Conservation (phyloP, 2,797 vertebrate genomes). For the Centroberyx gerrardi region DNA sequence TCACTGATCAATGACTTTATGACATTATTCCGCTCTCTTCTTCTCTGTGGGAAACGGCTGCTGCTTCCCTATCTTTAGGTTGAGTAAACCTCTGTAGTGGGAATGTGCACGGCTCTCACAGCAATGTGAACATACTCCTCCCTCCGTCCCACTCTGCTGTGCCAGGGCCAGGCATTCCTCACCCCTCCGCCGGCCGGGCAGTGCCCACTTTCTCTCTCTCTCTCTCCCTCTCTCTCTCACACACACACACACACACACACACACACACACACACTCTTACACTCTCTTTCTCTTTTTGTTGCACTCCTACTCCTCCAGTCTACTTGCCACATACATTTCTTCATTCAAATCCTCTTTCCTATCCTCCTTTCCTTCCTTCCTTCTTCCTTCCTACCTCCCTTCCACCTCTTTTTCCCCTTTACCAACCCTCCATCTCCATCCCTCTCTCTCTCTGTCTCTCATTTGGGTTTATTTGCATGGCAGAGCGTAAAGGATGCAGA, state of each 20-base stretch:
- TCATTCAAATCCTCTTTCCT: constrained; percentile 37
- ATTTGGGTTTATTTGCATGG: constrained; percentile 76
- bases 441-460: constrained; percentile 55
- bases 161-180: constrained; percentile 83
- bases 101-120: constrained; percentile 78
- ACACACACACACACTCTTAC: neutral
- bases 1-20: too few species aligned
- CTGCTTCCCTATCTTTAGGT: constrained; percentile 67
- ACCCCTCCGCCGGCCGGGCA: constrained; percentile 72
- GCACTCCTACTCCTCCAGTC: constrained; percentile 58
- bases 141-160: constrained; percentile 71
- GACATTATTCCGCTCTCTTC: too few species aligned
- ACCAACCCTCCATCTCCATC: constrained; percentile 47
- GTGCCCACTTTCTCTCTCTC: constrained; percentile 62
- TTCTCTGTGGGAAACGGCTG: constrained; percentile 28
- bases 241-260: constrained; percentile 54
- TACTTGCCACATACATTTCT: constrained; percentile 65
- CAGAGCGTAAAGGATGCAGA: constrained; percentile 76
- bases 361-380: constrained; percentile 30
- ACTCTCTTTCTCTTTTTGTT: constrained; percentile 47
- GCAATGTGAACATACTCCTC: constrained; percentile 75
- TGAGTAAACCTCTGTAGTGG: constrained; percentile 75
- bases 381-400: constrained; percentile 42
- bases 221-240: constrained; percentile 16
- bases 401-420: constrained; percentile 29